Evolutionary conservation across 2,113 vertebrate species (phyloP), one percentile per base, ranked within the genome.

Genomic region (Columbina picui): DNA sequence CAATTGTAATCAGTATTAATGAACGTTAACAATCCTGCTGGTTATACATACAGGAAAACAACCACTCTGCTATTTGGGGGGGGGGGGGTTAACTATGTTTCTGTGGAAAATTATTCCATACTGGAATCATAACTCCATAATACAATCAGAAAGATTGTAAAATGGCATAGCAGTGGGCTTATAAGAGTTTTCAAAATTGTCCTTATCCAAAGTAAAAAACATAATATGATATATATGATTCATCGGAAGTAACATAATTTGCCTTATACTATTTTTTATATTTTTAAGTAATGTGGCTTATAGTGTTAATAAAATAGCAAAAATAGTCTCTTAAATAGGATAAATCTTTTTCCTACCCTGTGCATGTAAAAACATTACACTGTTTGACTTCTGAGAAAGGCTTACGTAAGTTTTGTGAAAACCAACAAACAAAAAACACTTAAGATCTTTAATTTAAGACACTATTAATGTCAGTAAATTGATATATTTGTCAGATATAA

Each of bases 41-140:
- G 9, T 7, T 56, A 32, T 49, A 82, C 2, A 29, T 39, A 63
- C 1, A 34, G n/a, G 18, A 77, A 75, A 90, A 63, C 4, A 71
- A 67, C 1, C 1, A 49, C 6, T 14, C 12, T 32, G 7, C 4
- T 83, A 18, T 25, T n/a, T n/a, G n/a, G n/a, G n/a, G n/a, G n/a
- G n/a, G n/a, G n/a, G n/a, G n/a, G n/a, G n/a, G n/a, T n/a, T 81
- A 82, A 74, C 10, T 38, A 10, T 9, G 59, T 61, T 87, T 87
- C 50, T 47, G 60, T 36, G 30, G 26, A 81, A 71, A 76, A 68
- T 7, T 41, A 3, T 70, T 89, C 25, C 19, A 52, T 15, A 20
- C 11, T 55, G 67, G 34, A 91, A 74, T 45, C 9, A 38, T 23
- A 57, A 39, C 16, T 78, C 8, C 16, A 38, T 65, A 81, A 86